Evolutionary conservation across 2,888 invertebrate species (phyloP).

Genomic region (Synergus gifuensis): DNA sequence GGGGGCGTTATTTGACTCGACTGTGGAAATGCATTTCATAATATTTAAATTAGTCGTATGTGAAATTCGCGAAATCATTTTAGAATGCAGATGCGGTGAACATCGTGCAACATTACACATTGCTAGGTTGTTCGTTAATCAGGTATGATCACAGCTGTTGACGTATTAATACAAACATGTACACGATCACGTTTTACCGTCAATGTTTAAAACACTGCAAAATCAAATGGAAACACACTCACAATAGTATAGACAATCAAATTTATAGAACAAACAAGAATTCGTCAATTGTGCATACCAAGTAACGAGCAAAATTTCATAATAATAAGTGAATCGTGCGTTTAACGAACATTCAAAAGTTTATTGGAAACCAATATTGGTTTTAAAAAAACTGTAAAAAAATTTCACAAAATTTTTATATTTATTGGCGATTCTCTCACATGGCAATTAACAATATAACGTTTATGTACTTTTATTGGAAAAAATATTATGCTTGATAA

Average conservation of each 20-base stretch:
- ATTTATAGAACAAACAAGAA: slow-evolving; percentile 33
- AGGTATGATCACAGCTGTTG: slow-evolving; percentile 33
- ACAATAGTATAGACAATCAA: slow-evolving; percentile 19
- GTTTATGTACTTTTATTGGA: slow-evolving; percentile 25
- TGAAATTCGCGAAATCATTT: slow-evolving; percentile 38
- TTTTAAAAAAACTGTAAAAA: slow-evolving; percentile 4
- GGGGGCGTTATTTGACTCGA: slow-evolving; percentile 29
- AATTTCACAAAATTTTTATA: slow-evolving; percentile 22
- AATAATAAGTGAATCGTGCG: slow-evolving; percentile 1
- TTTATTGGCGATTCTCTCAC: slow-evolving; percentile 5
- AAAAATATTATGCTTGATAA: background rate
- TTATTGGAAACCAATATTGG: slow-evolving; percentile 39
- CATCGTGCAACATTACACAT: slow-evolving; percentile 37
- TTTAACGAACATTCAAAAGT: slow-evolving; percentile 26
- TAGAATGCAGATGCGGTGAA: slow-evolving; percentile 39
- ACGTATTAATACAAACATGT: slow-evolving; percentile 40
- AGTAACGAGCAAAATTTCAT: background rate
- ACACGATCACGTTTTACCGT: slow-evolving; percentile 26
- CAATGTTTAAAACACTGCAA: slow-evolving; percentile 25
- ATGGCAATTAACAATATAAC: slow-evolving; percentile 14
- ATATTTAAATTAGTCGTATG: slow-evolving; percentile 41
- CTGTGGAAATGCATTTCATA: slow-evolving; percentile 38
- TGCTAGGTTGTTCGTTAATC: slow-evolving; percentile 42
- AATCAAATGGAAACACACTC: slow-evolving; percentile 15
- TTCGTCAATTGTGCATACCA: background rate